A percentile compares a stretch with the other conserved stretches of the same genome.
These are phyloP conservation scores for Gymnorhina tibicen DNA, from an alignment of 2,113 vertebrate species.

Conservation along the genomic window DNA sequence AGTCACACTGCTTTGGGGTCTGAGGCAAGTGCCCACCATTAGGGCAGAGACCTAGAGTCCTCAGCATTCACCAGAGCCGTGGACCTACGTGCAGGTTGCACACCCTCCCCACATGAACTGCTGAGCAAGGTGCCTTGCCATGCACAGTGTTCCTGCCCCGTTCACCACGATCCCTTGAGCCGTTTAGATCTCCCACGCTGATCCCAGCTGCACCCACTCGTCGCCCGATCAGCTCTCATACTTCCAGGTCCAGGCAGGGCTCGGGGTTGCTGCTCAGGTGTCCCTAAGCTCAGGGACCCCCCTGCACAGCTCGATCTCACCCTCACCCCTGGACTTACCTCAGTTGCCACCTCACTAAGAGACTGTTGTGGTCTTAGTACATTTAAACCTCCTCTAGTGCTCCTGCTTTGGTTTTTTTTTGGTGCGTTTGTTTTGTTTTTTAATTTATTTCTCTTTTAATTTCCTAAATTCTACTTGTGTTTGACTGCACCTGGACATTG, in stretches of 20 bases:
- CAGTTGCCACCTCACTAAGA: no score
- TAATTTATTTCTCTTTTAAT: not conserved
- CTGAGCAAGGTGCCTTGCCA: rapidly evolving
- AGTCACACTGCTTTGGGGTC: not conserved
- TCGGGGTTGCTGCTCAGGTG: rapidly evolving
- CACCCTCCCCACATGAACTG: rapidly evolving
- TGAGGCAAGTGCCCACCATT: not conserved
- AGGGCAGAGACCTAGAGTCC: not conserved
- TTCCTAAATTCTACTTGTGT: not conserved
- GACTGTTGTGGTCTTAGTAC: not conserved
- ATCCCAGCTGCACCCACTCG: not conserved
- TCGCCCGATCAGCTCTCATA: rapidly evolving
- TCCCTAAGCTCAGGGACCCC: not conserved
- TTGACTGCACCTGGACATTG: not conserved
- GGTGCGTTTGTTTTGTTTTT: not conserved
- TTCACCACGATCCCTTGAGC: rapidly evolving
- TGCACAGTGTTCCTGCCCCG: rapidly evolving
- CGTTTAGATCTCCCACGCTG: rapidly evolving
- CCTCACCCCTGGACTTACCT: not conserved
- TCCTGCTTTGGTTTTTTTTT: not conserved
- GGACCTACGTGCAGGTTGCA: rapidly evolving
- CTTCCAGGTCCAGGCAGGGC: no score
- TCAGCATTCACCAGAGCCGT: rapidly evolving
- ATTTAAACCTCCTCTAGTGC: not conserved
- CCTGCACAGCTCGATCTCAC: rapidly evolving